These are phyloP conservation scores for Fundulus diaphanus DNA, from an alignment of 2,797 vertebrate genomes.

Conservation along the genomic window DNA sequence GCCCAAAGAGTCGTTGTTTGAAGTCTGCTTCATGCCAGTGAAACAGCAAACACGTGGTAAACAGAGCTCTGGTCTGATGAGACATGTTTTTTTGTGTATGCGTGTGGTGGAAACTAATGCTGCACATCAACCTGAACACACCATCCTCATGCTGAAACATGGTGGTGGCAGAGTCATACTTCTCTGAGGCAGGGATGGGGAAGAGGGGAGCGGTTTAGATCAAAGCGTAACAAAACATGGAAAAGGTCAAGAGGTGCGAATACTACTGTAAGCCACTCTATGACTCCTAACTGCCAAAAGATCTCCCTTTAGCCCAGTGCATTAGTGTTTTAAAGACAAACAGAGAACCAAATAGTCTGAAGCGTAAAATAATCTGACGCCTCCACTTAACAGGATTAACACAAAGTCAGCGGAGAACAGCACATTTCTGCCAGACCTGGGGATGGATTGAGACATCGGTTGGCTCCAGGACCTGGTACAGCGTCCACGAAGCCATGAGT, in stretches of 20 bases:
- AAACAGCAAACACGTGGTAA: no score
- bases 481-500: conserved; percentile 32
- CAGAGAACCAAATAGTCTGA: not conserved
- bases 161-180: no score
- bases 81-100: no score
- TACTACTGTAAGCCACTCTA: not conserved
- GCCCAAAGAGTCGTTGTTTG: no score
- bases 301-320: not conserved
- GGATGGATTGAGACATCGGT: conserved; percentile 42
- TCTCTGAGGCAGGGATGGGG: no score
- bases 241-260: not conserved
- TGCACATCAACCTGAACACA: no score
- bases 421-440: conserved; percentile 20
- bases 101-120: no score
- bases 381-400: conserved; percentile 56
- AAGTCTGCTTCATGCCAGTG: no score
- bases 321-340: not conserved
- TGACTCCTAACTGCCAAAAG: not conserved
- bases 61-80: no score
- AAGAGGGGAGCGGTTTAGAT: not conserved
- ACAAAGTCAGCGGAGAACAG: conserved; percentile 50
- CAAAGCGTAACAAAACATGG: not conserved
- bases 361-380: conserved; percentile 22
- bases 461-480: conserved; percentile 33
- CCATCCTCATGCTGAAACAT: no score